These are phyloP conservation scores for Idaea biselata DNA, from an alignment of 2,888 invertebrate species.

Conservation along the genomic window DNA sequence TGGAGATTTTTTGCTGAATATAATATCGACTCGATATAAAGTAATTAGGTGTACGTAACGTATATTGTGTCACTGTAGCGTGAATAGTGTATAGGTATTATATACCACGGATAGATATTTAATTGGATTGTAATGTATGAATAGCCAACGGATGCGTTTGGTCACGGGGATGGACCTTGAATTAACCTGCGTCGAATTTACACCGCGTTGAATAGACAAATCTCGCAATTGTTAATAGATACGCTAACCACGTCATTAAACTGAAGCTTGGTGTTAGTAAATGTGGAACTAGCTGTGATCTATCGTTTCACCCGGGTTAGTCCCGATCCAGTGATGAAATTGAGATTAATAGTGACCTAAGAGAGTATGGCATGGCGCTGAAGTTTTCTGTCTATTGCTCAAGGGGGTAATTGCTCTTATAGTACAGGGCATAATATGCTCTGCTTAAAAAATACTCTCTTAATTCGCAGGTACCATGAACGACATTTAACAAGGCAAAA, in stretches of 20 bases:
- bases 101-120: constrained; percentile 28
- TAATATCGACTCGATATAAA: no score
- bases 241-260: constrained; percentile 18
- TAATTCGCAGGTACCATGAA: no score
- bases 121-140: constrained; percentile 31
- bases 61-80: neutral
- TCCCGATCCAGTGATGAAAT: no score
- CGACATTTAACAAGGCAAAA: no score
- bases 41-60: neutral
- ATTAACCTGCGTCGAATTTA: constrained; percentile 64
- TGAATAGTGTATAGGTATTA: neutral
- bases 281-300: neutral
- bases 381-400: no score
- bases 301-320: no score
- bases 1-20: no score
- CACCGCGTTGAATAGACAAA: constrained; percentile 38
- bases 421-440: no score
- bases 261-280: constrained; percentile 12
- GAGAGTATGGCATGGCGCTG: no score
- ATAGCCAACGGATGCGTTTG: constrained; percentile 59
- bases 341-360: no score
- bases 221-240: constrained; percentile 36
- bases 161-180: constrained; percentile 67
- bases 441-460: no score
- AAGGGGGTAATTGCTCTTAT: no score